Percentiles rank a stretch among this genome's conserved stretches.
These are phyloP conservation scores for Hoplodrina ambigua DNA, from an alignment of 2,888 invertebrate genomes.

Conservation along the genomic window DNA sequence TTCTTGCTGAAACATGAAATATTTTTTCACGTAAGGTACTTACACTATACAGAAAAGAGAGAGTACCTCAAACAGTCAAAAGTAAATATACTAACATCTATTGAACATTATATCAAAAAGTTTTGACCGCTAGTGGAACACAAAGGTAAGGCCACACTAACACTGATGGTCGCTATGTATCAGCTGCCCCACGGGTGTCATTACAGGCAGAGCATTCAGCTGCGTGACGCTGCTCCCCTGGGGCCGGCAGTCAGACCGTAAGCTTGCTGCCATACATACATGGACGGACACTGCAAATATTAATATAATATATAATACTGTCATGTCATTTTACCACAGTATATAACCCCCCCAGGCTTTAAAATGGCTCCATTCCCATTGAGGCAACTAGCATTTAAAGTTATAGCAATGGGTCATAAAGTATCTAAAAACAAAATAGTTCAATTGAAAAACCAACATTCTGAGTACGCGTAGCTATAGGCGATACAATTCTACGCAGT, in stretches of 20 bases:
- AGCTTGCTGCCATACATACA: neutral
- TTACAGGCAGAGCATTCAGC: constrained; percentile 12
- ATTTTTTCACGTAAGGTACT: no score
- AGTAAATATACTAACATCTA: neutral
- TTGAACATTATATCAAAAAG: neutral
- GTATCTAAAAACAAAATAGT: no score
- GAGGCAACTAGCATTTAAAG: no score
- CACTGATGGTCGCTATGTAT: constrained; percentile 22
- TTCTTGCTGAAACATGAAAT: no score
- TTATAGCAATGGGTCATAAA: no score
- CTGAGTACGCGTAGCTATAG: no score
- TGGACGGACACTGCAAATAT: neutral
- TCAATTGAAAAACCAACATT: no score
- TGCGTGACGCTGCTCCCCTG: constrained; percentile 19
- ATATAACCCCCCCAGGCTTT: no score
- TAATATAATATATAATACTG: neutral
- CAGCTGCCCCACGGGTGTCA: constrained; percentile 24
- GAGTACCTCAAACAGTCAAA: no score
- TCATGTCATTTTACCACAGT: no score
- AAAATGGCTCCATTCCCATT: no score
- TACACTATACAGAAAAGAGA: no score
- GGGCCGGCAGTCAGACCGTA: neutral
- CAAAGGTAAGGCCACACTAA: neutral
- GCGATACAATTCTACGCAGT: neutral
- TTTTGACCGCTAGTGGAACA: neutral